Evolutionary conservation across 2,888 invertebrate genomes (phyloP).

Genomic region (Callinectes sapidus): DNA sequence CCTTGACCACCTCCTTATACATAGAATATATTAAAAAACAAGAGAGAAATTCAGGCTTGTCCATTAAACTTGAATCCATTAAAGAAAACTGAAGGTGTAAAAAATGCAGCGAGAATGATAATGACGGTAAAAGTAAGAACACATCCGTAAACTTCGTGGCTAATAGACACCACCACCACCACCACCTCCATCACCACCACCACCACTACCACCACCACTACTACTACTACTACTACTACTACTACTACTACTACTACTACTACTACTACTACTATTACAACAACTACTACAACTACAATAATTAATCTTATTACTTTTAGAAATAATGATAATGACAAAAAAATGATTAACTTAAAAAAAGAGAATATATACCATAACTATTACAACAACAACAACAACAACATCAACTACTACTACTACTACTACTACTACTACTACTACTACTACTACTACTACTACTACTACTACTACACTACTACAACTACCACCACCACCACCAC

Average conservation of each 20-base stretch:
- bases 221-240: no score
- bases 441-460: neutral
- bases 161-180: slow-evolving; percentile 36
- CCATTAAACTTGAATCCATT: neutral
- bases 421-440: slow-evolving; percentile 44
- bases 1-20: slow-evolving; percentile 11
- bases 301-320: no score
- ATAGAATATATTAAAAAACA: neutral
- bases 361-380: no score
- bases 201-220: no score
- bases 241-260: slow-evolving; percentile 30
- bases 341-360: no score
- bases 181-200: no score
- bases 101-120: neutral
- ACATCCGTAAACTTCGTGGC: neutral
- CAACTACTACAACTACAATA: slow-evolving; percentile 38
- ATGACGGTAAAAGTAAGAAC: neutral
- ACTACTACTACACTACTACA: no score
- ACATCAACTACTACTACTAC: slow-evolving; percentile 31
- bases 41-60: neutral
- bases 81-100: neutral
- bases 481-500: no score
- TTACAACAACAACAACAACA: no score
- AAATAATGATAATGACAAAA: no score
- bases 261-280: neutral